Evolutionary conservation across 2,113 vertebrate species (phyloP).

Genomic region (Anolis sagrei): DNA sequence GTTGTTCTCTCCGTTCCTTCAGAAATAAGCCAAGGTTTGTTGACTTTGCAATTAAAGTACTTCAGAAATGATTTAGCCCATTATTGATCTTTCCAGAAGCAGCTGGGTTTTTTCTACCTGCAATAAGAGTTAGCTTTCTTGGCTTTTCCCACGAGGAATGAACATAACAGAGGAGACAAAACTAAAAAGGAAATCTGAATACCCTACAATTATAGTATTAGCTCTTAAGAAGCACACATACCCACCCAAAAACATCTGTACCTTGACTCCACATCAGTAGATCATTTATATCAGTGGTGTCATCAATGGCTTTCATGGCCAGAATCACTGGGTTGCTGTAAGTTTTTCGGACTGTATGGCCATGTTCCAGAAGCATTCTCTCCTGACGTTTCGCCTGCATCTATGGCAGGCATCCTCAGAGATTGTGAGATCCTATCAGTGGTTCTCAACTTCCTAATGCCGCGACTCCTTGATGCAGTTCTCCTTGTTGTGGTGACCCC

Average conservation of each 20-base stretch:
- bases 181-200: not conserved
- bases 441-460: too few relatives aligned
- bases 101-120: not conserved
- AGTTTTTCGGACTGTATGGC: too few relatives aligned
- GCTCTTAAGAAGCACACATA: not conserved
- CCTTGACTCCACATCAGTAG: not conserved
- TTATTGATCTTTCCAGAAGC: slow-evolving; percentile 21
- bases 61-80: not conserved
- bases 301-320: too few relatives aligned
- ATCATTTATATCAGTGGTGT: not conserved
- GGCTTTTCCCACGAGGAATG: not conserved
- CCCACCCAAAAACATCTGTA: not conserved
- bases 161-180: not conserved
- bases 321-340: too few relatives aligned
- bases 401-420: too few relatives aligned
- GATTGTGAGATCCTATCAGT: too few relatives aligned
- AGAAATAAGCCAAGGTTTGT: not conserved
- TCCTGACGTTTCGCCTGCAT: too few relatives aligned
- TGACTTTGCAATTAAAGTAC: slow-evolving; percentile 20
- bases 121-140: not conserved
- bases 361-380: too few relatives aligned
- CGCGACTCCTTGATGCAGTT: too few relatives aligned
- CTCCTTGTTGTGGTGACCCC: too few relatives aligned
- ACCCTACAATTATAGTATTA: too few relatives aligned
- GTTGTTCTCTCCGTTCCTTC: not conserved